A percentile compares a stretch with the other conserved stretches of the same genome.
Conservation (phyloP, 2,888 invertebrate genomes). For the Heliconius hortense region DNA sequence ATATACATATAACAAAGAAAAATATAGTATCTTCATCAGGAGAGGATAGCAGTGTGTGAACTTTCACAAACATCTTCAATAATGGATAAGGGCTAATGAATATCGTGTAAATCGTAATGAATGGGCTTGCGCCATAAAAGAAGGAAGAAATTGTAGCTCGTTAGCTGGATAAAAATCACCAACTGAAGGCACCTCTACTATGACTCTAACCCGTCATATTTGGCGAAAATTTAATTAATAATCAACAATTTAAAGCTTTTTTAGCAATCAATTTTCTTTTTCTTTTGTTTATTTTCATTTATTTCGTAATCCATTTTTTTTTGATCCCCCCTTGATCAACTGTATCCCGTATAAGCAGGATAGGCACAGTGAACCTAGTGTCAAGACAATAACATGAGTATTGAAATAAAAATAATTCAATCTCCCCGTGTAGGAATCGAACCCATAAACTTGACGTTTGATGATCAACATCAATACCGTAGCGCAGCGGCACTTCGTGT, state of each 20-base stretch:
- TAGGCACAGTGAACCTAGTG: too few species aligned
- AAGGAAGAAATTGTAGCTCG: background rate
- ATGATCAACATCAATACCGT: too few species aligned
- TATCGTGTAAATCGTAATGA: background rate
- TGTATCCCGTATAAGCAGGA: too few species aligned
- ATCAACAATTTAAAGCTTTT: too few species aligned
- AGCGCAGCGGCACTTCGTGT: too few species aligned
- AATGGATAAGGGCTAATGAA: background rate
- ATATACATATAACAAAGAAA: too few species aligned
- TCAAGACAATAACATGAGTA: too few species aligned
- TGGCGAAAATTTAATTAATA: background rate
- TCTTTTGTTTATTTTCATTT: too few species aligned
- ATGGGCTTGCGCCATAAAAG: background rate
- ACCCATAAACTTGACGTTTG: background rate
- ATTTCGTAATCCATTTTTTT: too few species aligned
- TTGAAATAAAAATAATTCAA: background rate
- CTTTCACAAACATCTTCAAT: constrained; percentile 1
- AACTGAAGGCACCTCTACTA: background rate
- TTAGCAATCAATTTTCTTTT: too few species aligned
- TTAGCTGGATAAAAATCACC: background rate
- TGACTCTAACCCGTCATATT: background rate
- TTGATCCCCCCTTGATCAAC: too few species aligned
- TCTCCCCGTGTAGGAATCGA: background rate
- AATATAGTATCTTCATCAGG: background rate
- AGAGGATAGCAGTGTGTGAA: background rate